phyloP scores from a whole-genome alignment of 2,797 vertebrate species.

The Petrocephalus schoutedeni region DNA sequence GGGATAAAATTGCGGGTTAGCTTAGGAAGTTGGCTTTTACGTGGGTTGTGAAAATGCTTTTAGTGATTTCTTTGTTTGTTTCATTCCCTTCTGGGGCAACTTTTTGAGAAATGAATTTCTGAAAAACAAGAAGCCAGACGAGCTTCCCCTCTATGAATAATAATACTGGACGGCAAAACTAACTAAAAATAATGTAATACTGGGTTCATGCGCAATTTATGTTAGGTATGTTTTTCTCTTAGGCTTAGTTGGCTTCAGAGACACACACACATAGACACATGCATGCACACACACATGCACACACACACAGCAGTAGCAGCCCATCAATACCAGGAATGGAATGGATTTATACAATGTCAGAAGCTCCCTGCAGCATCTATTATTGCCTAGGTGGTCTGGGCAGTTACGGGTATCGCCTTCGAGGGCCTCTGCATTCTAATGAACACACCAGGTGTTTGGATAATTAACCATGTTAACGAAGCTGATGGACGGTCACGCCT shows the following conservation, averaged over 20 bases:
- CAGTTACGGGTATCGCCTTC: neutral
- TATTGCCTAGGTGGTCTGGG: neutral
- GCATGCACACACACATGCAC: neutral
- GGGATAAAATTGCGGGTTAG: neutral
- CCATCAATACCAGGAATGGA: neutral
- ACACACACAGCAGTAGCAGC: neutral
- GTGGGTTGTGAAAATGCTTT: neutral
- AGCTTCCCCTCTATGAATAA: neutral
- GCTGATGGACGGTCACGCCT: neutral
- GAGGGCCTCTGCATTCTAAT: neutral
- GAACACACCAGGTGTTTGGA: neutral
- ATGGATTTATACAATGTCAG: neutral
- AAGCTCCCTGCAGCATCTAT: neutral
- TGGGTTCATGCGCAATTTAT: neutral
- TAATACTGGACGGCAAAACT: neutral
- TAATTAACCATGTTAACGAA: neutral
- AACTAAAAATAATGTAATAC: neutral
- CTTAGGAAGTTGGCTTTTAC: neutral
- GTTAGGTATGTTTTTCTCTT: neutral
- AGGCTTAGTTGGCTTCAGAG: neutral
- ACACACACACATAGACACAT: neutral
- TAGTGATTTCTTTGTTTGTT: neutral
- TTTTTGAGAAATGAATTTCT: slow-evolving; percentile 14
- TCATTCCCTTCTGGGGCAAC: neutral
- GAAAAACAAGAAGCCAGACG: neutral